Percentiles rank a stretch among this genome's conserved stretches.
phyloP scores from a whole-genome alignment of 2,888 invertebrate species.

The Branchellion lobata region DNA sequence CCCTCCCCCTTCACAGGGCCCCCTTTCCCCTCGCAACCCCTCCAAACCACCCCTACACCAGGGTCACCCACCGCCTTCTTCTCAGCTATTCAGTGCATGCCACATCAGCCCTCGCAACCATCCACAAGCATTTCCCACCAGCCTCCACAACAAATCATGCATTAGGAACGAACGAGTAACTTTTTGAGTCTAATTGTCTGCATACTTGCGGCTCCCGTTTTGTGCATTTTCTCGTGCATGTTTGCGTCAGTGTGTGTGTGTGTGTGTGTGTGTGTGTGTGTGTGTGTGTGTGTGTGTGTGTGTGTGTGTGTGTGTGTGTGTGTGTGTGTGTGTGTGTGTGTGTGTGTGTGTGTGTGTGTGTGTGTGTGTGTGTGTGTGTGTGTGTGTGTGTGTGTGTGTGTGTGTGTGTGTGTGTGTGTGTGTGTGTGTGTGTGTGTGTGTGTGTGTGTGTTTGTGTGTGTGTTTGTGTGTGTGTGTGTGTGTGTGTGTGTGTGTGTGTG shows the following conservation, averaged over 20 bases:
- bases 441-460: too few relatives aligned
- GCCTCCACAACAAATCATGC: conserved; percentile 4
- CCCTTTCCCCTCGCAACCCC: background rate
- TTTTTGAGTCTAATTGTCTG: background rate
- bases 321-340: background rate
- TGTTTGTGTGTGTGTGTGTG: too few relatives aligned
- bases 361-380: conserved; percentile 18
- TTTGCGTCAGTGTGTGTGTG: background rate
- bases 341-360: conserved; percentile 16
- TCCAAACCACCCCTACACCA: background rate
- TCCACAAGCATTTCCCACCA: background rate
- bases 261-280: conserved; percentile 17
- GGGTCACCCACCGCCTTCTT: background rate
- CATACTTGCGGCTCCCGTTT: background rate
- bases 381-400: background rate
- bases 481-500: too few relatives aligned
- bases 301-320: conserved; percentile 18
- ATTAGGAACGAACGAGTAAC: background rate
- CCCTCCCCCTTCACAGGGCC: background rate
- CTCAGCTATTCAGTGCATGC: background rate
- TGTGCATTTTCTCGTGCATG: background rate
- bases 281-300: conserved; percentile 18
- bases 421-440: too few relatives aligned
- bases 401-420: too few relatives aligned
- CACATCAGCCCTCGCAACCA: background rate